Evolutionary conservation across 2,888 invertebrate species (phyloP).

Genomic region (Teleogryllus oceanicus): DNA sequence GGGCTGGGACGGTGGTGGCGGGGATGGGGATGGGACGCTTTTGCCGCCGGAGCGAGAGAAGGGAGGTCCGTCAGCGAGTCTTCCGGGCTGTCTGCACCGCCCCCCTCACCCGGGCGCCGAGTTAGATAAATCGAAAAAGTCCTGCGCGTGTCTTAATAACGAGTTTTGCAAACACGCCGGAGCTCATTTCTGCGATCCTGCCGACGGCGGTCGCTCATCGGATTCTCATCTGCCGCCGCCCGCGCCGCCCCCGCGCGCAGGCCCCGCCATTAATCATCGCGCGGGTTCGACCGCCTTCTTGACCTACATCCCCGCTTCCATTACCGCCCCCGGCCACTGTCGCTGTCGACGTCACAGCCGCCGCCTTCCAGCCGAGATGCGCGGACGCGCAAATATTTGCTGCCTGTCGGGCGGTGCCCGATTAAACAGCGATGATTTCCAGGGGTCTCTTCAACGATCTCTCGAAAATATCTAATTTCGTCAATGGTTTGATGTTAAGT

Average conservation of each 20-base stretch:
- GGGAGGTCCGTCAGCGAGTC: not conserved
- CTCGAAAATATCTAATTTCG: no score
- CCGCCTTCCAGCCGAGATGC: not conserved
- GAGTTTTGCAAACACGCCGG: conserved; percentile 9
- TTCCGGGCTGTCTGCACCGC: not conserved
- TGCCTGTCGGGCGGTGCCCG: not conserved
- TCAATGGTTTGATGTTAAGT: no score
- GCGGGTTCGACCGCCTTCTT: conserved; percentile 6
- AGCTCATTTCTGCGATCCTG: conserved; percentile 6
- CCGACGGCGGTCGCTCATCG: conserved; percentile 18
- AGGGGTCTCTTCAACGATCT: no score
- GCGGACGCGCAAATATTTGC: not conserved
- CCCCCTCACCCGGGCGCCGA: not conserved
- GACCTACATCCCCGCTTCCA: not conserved
- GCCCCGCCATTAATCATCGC: not conserved
- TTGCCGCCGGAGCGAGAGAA: not conserved
- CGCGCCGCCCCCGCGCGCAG: not conserved
- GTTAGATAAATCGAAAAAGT: conserved; percentile 9
- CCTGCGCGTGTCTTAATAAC: not conserved
- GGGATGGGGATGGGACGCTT: not conserved
- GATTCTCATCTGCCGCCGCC: conserved; percentile 1
- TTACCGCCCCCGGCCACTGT: not conserved
- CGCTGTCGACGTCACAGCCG: not conserved
- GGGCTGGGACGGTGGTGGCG: not conserved
- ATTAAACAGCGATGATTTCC: not conserved